These are phyloP conservation scores for Pogonognathellus flavescens DNA, from an alignment of 1,140 invertebrate species.

Conservation along the genomic window DNA sequence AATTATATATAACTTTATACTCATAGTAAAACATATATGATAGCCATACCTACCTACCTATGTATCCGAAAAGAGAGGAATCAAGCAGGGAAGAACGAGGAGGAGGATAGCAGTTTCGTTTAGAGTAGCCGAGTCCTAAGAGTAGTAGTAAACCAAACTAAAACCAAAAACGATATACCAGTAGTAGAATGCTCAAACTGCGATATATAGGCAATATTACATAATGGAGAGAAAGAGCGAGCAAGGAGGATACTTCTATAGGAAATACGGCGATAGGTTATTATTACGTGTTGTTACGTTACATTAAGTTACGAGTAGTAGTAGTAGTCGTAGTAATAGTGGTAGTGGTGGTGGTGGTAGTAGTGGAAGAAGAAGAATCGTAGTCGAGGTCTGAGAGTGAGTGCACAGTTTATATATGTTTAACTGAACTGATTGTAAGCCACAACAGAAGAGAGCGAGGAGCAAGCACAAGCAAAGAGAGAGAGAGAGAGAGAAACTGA, in stretches of 20 bases:
- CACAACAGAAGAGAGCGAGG: conserved; percentile 21
- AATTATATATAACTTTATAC: too few relatives aligned
- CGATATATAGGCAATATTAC: background rate
- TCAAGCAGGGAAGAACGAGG: too few relatives aligned
- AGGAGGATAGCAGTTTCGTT: too few relatives aligned
- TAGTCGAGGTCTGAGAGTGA: background rate
- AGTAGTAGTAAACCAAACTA: too few relatives aligned
- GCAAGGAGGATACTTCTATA: background rate
- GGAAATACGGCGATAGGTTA: background rate
- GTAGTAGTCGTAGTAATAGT: background rate
- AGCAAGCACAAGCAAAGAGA: background rate
- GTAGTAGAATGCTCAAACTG: background rate
- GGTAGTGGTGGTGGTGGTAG: background rate
- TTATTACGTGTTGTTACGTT: conserved; percentile 8
- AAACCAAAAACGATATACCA: too few relatives aligned
- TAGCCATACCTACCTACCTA: too few relatives aligned
- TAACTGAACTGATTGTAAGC: conserved; percentile 44
- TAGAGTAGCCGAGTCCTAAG: too few relatives aligned
- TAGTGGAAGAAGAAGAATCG: background rate
- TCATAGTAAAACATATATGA: too few relatives aligned
- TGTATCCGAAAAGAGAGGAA: too few relatives aligned
- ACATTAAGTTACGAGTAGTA: conserved; percentile 5
- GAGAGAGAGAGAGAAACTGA: too few relatives aligned
- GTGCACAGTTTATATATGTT: conserved; percentile 23
- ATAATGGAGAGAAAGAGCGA: too few relatives aligned